These are phyloP conservation scores for Drosophila yakuba DNA, from an alignment of 1,140 invertebrate species.

Conservation along the genomic window DNA sequence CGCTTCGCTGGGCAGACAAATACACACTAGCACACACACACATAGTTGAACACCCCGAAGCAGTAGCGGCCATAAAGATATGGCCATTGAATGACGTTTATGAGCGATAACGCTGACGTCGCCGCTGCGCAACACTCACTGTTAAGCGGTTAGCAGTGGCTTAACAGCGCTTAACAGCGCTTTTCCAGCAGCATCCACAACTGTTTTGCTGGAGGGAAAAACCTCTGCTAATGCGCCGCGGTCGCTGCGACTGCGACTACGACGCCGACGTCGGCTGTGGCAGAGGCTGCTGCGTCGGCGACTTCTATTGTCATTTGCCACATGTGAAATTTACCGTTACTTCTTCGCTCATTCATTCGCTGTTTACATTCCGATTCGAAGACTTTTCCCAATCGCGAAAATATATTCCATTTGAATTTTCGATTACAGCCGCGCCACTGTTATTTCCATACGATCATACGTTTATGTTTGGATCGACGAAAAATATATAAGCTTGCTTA, in stretches of 20 bases:
- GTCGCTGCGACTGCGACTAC: constrained; percentile 17
- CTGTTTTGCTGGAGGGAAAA: constrained; percentile 26
- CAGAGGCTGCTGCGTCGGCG: constrained; percentile 26
- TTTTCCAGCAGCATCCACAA: constrained; percentile 67
- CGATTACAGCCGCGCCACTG: constrained; percentile 2
- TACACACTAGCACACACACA: constrained; percentile 40
- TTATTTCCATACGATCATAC: not conserved
- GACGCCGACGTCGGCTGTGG: constrained; percentile 20
- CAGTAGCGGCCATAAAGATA: constrained; percentile 54
- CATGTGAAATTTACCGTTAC: constrained; percentile 81
- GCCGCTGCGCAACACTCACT: constrained; percentile 40
- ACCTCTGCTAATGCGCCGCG: constrained; percentile 41
- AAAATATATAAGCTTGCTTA: not conserved
- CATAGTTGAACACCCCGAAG: constrained; percentile 19
- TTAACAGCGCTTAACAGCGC: constrained; percentile 40
- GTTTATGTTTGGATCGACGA: not conserved
- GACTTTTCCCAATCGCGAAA: constrained; percentile 54
- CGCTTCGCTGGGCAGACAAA: constrained; percentile 71
- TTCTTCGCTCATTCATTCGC: constrained; percentile 80
- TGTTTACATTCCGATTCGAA: constrained; percentile 77
- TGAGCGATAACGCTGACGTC: constrained; percentile 66
- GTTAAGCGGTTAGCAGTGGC: constrained; percentile 33
- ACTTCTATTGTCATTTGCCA: constrained; percentile 78
- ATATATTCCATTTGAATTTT: constrained; percentile 25
- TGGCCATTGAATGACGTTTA: constrained; percentile 78